Conservation (phyloP, 2,797 vertebrate species). For the Sebastolobus altivelis region DNA sequence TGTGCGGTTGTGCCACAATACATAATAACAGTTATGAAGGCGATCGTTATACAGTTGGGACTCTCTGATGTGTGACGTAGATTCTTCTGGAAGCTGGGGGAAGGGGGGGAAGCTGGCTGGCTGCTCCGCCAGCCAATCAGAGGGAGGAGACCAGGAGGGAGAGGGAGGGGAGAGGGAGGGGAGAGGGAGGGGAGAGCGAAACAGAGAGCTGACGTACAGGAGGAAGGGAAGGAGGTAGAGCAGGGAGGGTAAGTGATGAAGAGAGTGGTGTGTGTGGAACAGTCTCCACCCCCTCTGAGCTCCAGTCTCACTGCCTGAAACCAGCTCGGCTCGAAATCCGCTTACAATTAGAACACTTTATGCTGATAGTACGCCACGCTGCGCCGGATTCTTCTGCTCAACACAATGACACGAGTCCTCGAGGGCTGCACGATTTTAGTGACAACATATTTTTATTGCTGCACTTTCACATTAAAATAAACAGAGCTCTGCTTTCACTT, state of each 20-base stretch:
- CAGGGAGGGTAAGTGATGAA: slow-evolving; percentile 60
- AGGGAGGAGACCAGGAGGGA: slow-evolving; percentile 49
- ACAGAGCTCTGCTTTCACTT: too few relatives aligned
- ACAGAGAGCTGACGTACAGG: slow-evolving; percentile 43
- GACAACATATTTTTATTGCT: too few relatives aligned
- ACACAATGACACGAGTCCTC: slow-evolving; percentile 7
- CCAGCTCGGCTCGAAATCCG: slow-evolving; percentile 73
- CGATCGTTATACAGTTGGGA: slow-evolving; percentile 61
- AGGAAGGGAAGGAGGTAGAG: slow-evolving; percentile 65
- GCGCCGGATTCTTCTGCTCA: slow-evolving; percentile 15
- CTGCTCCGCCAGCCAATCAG: slow-evolving; percentile 76
- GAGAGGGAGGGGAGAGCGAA: slow-evolving; percentile 40
- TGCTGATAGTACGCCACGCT: slow-evolving; percentile 20
- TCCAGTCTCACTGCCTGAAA: slow-evolving; percentile 68
- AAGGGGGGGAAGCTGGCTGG: slow-evolving; percentile 56
- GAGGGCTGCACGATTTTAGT: too few relatives aligned
- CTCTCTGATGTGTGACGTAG: slow-evolving; percentile 73
- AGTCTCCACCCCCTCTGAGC: slow-evolving; percentile 72
- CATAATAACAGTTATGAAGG: slow-evolving; percentile 56
- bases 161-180: slow-evolving; percentile 40
- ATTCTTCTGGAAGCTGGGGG: slow-evolving; percentile 76
- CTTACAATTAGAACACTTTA: slow-evolving; percentile 76
- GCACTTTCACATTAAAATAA: too few relatives aligned
- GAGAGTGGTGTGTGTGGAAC: slow-evolving; percentile 47
- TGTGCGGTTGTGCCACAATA: slow-evolving; percentile 34